Conservation (phyloP, 2,113 vertebrate genomes). For the Setophaga kirtlandii region DNA sequence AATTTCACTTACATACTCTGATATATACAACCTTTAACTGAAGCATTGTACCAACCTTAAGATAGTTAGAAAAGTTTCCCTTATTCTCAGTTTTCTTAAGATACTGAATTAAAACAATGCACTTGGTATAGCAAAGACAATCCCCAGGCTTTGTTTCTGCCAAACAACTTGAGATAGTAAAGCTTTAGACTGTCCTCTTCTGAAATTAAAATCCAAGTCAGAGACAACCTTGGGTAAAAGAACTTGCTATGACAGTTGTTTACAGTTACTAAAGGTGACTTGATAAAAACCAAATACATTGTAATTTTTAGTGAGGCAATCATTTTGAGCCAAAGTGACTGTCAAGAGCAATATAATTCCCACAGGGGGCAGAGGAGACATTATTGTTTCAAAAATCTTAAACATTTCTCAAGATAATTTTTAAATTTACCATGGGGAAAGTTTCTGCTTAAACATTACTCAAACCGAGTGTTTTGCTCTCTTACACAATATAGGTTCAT, state of each 20-base stretch:
- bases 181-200: neutral
- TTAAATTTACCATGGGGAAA: neutral
- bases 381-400: neutral
- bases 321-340: neutral
- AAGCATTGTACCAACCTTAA: neutral
- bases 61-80: neutral
- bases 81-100: neutral
- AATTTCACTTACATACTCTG: neutral
- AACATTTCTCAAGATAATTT: neutral
- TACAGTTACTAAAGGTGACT: neutral
- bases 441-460: neutral
- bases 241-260: neutral
- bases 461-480: neutral
- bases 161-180: neutral
- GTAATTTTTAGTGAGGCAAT: neutral
- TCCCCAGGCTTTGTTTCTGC: neutral
- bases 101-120: neutral
- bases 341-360: neutral
- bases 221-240: neutral
- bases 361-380: neutral
- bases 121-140: neutral
- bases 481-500: neutral
- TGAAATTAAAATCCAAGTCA: neutral
- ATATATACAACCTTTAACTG: neutral
- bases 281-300: neutral